Evolutionary conservation across 2,888 invertebrate species (phyloP).

Genomic region (Imbricaverruca yamaguchii): DNA sequence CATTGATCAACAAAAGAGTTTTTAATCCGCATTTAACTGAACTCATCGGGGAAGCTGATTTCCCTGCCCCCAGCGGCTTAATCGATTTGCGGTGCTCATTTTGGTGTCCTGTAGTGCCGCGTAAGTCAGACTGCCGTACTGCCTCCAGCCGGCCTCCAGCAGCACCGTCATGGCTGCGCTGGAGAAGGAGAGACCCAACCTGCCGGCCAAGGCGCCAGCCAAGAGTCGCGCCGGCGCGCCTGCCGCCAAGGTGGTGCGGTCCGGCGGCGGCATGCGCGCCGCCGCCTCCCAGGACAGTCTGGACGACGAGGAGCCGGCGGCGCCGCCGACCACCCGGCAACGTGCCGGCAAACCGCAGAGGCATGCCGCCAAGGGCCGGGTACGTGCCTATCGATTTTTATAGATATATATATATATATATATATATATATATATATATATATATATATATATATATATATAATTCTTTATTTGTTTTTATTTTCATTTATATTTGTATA

Average conservation of each 20-base stretch:
- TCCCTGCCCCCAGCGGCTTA: no score
- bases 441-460: no score
- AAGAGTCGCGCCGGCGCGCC: slow-evolving; percentile 28
- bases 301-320: slow-evolving; percentile 44
- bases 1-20: no score
- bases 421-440: no score
- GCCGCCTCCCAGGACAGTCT: slow-evolving; percentile 13
- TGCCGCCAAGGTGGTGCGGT: neutral
- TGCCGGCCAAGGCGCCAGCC: slow-evolving; percentile 64
- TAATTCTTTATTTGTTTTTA: no score
- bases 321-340: slow-evolving; percentile 48
- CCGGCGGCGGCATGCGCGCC: neutral
- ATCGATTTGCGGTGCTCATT: no score
- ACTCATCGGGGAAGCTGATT: no score
- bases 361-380: neutral
- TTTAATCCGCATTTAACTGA: no score
- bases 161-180: slow-evolving; percentile 60
- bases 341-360: neutral
- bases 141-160: slow-evolving; percentile 44
- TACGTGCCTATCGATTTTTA: neutral
- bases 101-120: no score
- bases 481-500: no score
- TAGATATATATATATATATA: no score
- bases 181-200: slow-evolving; percentile 74
- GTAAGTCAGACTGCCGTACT: slow-evolving; percentile 7